A percentile compares a stretch with the other conserved stretches of the same genome.
phyloP scores from a whole-genome alignment of 2,888 invertebrate species.

The Eupithecia exiguata region DNA sequence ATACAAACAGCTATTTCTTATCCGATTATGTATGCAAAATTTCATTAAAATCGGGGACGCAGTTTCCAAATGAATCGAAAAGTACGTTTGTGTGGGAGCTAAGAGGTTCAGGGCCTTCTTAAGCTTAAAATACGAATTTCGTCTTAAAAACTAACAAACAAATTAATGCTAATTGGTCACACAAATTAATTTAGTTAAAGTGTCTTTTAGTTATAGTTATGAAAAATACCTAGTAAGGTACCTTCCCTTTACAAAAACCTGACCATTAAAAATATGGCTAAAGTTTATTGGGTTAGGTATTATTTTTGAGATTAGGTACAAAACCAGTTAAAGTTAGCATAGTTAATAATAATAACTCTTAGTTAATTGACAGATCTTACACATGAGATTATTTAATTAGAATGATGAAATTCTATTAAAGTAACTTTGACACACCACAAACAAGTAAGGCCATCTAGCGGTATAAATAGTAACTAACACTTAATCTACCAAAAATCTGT shows the following conservation, averaged over 20 bases:
- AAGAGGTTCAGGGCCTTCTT: no score
- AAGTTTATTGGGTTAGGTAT: neutral
- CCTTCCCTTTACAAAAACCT: neutral
- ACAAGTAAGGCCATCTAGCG: constrained; percentile 3
- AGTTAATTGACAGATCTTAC: constrained; percentile 8
- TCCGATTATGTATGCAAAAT: no score
- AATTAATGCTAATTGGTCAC: constrained; percentile 43
- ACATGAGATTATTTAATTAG: neutral
- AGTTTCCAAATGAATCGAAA: no score
- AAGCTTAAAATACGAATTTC: neutral
- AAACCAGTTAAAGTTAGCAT: constrained; percentile 7
- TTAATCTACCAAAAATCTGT: neutral
- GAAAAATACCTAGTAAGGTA: constrained; percentile 18
- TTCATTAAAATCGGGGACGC: no score
- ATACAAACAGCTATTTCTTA: no score
- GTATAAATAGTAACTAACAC: neutral
- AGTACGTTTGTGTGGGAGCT: no score
- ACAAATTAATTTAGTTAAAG: constrained; percentile 38
- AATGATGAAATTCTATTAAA: neutral
- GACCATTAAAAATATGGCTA: neutral
- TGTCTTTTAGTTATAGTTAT: constrained; percentile 39
- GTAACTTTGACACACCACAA: neutral
- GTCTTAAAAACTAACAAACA: neutral
- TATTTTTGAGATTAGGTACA: constrained; percentile 5
- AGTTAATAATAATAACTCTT: constrained; percentile 5